A percentile compares a stretch with the other conserved stretches of the same genome.
phyloP scores from a whole-genome alignment of 1,140 invertebrate species.

The Chelonus insularis region DNA sequence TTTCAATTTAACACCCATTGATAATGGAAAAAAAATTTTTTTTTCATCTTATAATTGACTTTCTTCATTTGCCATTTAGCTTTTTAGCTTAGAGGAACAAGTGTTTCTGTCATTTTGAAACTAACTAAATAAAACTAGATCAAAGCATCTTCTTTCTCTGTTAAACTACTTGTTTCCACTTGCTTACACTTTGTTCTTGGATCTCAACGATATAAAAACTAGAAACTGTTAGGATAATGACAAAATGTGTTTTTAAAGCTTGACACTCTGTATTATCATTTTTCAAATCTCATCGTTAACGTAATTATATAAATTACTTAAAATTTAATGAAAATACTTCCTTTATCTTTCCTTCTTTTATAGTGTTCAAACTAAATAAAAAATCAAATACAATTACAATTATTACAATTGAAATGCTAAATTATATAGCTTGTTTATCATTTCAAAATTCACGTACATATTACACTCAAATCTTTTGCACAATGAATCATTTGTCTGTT shows the following conservation, averaged over 20 bases:
- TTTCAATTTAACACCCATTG: too few species aligned
- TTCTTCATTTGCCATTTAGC: background rate
- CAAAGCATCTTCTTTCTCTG: constrained; percentile 12
- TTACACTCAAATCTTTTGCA: too few species aligned
- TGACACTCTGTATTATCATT: constrained; percentile 17
- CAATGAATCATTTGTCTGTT: too few species aligned
- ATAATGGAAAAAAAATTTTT: too few species aligned
- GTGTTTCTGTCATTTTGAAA: constrained; percentile 11
- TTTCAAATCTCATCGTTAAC: constrained; percentile 13
- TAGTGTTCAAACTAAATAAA: too few species aligned
- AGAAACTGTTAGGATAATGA: constrained; percentile 11
- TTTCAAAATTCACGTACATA: too few species aligned
- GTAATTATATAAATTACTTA: background rate
- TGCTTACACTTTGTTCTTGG: constrained; percentile 6
- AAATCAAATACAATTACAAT: too few species aligned
- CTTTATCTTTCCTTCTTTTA: too few species aligned
- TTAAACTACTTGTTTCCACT: constrained; percentile 2
- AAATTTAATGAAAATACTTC: background rate
- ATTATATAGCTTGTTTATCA: too few species aligned
- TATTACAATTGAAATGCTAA: too few species aligned
- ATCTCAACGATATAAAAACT: background rate
- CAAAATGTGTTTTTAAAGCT: constrained; percentile 6
- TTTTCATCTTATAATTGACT: background rate
- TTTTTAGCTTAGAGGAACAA: constrained; percentile 2
- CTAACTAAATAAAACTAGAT: constrained; percentile 16